A percentile compares a stretch with the other conserved stretches of the same genome.
Evolutionary conservation across 2,888 invertebrate species (phyloP).

Genomic region (Camptogramma bilineatum): DNA sequence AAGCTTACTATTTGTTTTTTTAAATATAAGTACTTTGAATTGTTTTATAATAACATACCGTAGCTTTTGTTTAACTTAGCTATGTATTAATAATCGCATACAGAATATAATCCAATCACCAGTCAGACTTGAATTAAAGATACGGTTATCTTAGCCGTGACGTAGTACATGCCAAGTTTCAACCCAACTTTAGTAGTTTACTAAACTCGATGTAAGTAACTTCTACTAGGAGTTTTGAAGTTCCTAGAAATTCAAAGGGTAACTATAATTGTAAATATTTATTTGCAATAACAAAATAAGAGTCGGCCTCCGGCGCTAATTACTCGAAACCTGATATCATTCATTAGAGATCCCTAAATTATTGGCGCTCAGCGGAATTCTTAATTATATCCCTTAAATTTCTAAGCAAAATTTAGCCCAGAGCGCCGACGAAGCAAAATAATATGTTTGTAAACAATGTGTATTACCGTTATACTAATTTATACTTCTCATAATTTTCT

Average conservation of each 20-base stretch:
- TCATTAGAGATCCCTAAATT: constrained; percentile 83
- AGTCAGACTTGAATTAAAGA: too few species aligned
- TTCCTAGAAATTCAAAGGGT: constrained; percentile 31
- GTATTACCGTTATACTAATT: constrained; percentile 78
- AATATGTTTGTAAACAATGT: constrained; percentile 83
- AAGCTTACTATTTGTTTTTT: too few species aligned
- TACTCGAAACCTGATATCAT: constrained; percentile 83
- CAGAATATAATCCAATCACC: too few species aligned
- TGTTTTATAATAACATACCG: too few species aligned
- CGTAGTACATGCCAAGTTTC: background rate
- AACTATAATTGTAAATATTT: constrained; percentile 51
- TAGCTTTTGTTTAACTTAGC: too few species aligned
- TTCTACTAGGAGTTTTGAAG: background rate
- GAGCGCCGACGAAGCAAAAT: constrained; percentile 78
- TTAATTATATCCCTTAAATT: constrained; percentile 86
- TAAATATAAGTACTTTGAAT: too few species aligned
- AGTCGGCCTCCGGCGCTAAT: constrained; percentile 77
- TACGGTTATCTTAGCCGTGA: background rate
- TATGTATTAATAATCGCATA: too few species aligned
- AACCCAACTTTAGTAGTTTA: background rate
- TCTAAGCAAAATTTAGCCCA: constrained; percentile 83
- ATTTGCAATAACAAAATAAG: constrained; percentile 73
- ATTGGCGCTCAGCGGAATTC: constrained; percentile 81
- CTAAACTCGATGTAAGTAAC: background rate
- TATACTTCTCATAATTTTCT: constrained; percentile 60